A percentile compares a stretch with the other conserved stretches of the same genome.
phyloP scores from a whole-genome alignment of 2,888 invertebrate species.

The Drosophila kuntzei region DNA sequence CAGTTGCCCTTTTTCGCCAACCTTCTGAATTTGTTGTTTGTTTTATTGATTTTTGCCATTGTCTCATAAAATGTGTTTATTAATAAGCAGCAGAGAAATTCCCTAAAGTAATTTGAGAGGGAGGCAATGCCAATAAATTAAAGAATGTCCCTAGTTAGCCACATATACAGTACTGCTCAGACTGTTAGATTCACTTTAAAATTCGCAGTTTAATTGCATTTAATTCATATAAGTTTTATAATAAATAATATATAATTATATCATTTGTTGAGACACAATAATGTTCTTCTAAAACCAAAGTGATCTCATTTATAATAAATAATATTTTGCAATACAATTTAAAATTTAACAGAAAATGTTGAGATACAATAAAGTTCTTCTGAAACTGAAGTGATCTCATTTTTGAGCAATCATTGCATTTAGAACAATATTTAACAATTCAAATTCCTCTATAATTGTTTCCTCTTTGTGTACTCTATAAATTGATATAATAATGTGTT shows the following conservation, averaged over 20 bases:
- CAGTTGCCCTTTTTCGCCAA: conserved; percentile 34
- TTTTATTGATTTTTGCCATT: conserved; percentile 49
- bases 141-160: conserved; percentile 6
- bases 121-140: conserved; percentile 11
- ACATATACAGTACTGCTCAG: not conserved
- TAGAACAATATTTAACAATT: conserved; percentile 3
- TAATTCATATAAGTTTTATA: no score
- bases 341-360: not conserved
- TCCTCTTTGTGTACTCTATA: not conserved
- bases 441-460: conserved; percentile 6
- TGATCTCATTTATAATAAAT: no score
- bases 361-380: not conserved
- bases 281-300: no score
- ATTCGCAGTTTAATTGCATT: not conserved
- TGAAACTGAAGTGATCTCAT: conserved; percentile 4
- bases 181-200: not conserved
- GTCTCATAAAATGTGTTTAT: conserved; percentile 23
- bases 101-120: conserved; percentile 11
- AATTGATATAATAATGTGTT: not conserved
- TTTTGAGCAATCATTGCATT: conserved; percentile 6
- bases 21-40: conserved; percentile 44
- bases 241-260: no score
- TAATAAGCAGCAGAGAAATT: conserved; percentile 10
- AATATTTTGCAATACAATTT: not conserved
- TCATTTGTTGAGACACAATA: no score